Percentiles rank a stretch among this genome's conserved stretches.
Conservation (phyloP, 2,888 invertebrate species). For the Seira ritae region DNA sequence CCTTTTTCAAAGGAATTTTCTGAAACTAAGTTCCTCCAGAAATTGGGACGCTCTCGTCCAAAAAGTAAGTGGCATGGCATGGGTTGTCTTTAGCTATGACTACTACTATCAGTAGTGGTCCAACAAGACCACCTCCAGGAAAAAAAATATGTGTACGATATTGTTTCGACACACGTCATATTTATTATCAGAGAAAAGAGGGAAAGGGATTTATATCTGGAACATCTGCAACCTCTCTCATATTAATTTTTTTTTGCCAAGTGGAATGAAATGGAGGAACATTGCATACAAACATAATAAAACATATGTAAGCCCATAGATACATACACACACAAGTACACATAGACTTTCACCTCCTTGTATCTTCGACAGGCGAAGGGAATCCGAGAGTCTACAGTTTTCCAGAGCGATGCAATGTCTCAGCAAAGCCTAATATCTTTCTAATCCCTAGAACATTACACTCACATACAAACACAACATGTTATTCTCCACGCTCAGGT, state of each 20-base stretch:
- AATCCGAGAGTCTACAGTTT: neutral
- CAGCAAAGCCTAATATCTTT: constrained; percentile 24
- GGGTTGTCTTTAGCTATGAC: too few species aligned
- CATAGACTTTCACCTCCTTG: too few species aligned
- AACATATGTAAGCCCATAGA: neutral
- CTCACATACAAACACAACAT: constrained; percentile 32
- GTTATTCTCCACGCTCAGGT: constrained; percentile 46
- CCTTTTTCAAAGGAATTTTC: too few species aligned
- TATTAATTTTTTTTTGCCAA: constrained; percentile 18
- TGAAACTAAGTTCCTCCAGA: too few species aligned
- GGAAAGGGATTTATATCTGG: constrained; percentile 32
- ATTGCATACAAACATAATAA: too few species aligned
- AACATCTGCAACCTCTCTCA: constrained; percentile 49
- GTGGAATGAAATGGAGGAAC: neutral
- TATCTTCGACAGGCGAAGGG: too few species aligned
- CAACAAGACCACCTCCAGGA: too few species aligned
- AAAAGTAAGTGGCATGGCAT: too few species aligned
- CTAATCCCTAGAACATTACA: constrained; percentile 40
- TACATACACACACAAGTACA: neutral
- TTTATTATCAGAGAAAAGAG: constrained; percentile 41
- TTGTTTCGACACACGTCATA: constrained; percentile 45
- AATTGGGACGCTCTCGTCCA: too few species aligned
- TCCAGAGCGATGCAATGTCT: neutral
- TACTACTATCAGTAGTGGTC: too few species aligned
- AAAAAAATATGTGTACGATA: constrained; percentile 6